phyloP scores from a whole-genome alignment of 2,113 vertebrate genomes.

The Thomomys bottae region DNA sequence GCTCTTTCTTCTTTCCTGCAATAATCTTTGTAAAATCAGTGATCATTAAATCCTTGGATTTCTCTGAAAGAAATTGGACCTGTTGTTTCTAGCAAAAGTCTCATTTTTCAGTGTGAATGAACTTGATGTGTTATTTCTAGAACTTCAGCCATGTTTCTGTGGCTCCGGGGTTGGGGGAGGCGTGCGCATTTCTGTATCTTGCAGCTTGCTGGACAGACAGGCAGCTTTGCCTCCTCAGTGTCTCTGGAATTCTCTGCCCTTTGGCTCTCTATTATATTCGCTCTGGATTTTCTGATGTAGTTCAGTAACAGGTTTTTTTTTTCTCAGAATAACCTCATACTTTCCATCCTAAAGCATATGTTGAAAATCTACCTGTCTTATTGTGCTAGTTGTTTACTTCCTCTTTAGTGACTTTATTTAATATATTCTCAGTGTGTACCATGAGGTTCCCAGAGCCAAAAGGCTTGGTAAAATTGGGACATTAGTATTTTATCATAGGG shows the following conservation, averaged over 20 bases:
- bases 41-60: neutral
- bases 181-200: neutral
- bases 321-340: conserved; percentile 1
- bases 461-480: too few species aligned
- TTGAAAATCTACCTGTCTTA: neutral
- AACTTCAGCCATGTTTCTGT: neutral
- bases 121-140: neutral
- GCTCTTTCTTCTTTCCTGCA: neutral
- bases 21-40: neutral
- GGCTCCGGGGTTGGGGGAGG: neutral
- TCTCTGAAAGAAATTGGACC: neutral
- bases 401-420: too few species aligned
- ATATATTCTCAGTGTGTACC: too few species aligned
- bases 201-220: neutral
- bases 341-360: neutral
- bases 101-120: neutral
- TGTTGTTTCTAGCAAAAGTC: neutral
- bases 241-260: neutral
- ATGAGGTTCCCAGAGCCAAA: too few species aligned
- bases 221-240: neutral
- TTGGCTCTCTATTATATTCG: neutral
- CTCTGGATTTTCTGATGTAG: neutral
- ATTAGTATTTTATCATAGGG: too few species aligned
- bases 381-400: too few species aligned
- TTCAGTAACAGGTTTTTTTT: neutral